Conservation (phyloP, 2,113 vertebrate species). For the Bothrops jararaca region DNA sequence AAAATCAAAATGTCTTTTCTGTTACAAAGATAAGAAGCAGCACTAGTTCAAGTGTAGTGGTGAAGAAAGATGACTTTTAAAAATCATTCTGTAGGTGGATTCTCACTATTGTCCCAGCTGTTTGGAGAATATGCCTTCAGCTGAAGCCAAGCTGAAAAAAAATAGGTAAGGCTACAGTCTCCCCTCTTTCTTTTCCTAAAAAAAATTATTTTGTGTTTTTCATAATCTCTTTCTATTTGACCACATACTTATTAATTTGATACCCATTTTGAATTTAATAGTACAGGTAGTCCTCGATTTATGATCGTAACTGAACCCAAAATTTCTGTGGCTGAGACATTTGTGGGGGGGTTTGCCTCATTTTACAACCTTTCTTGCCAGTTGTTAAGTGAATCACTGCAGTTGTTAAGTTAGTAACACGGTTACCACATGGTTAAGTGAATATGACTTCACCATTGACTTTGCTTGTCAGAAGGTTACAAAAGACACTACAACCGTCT, state of each 20-base stretch:
- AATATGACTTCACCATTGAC: neutral
- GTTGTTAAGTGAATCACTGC: neutral
- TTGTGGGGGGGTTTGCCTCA: neutral
- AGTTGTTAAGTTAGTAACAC: neutral
- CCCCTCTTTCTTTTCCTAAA: rapidly evolving
- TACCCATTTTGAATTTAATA: neutral
- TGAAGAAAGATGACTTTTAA: neutral
- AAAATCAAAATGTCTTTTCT: neutral
- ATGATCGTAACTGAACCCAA: neutral
- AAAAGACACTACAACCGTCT: neutral
- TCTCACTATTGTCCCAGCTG: slow-evolving; percentile 99
- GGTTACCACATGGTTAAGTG: neutral
- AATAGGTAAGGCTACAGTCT: slow-evolving; percentile 79
- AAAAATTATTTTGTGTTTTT: too few relatives aligned
- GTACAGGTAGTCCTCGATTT: neutral
- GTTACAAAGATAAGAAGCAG: neutral
- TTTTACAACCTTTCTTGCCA: neutral
- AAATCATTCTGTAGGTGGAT: slow-evolving; percentile 81
- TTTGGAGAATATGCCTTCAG: slow-evolving; percentile 98
- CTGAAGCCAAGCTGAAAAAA: slow-evolving; percentile 98
- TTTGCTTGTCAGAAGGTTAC: neutral
- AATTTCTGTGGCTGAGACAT: neutral
- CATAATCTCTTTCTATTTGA: neutral
- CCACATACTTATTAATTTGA: neutral
- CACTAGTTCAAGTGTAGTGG: neutral